These are phyloP conservation scores for Poecilia wingei DNA, from an alignment of 2,797 vertebrate genomes.

Conservation along the genomic window DNA sequence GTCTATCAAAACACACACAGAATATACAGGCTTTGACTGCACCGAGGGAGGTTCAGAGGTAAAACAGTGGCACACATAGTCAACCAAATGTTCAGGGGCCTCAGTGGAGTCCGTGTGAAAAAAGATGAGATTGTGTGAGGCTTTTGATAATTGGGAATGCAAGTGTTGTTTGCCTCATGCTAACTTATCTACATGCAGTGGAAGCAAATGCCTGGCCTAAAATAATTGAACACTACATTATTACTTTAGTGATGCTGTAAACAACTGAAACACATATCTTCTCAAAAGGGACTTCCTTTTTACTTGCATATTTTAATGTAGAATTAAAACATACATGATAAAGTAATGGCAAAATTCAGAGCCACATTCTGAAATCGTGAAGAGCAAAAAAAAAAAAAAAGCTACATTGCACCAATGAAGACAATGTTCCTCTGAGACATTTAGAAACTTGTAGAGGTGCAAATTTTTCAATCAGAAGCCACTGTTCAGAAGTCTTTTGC, in stretches of 20 bases:
- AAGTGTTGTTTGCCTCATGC: background rate
- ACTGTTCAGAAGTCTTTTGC: background rate
- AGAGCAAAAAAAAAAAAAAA: background rate
- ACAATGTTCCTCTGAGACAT: background rate
- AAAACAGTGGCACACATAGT: conserved; percentile 35
- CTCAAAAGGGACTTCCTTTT: background rate
- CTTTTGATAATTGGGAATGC: background rate
- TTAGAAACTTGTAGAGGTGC: background rate
- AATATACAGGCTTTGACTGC: conserved; percentile 55
- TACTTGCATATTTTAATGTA: background rate
- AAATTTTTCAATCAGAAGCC: background rate
- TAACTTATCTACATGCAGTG: background rate
- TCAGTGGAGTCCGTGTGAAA: conserved; percentile 15
- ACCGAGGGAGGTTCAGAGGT: conserved; percentile 59
- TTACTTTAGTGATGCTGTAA: background rate
- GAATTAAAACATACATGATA: background rate
- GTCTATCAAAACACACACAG: conserved; percentile 61
- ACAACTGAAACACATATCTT: background rate
- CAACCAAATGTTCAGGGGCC: conserved; percentile 30
- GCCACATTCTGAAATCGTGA: background rate
- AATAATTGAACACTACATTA: background rate
- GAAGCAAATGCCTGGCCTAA: background rate
- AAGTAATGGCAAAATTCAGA: background rate
- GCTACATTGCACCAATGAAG: background rate
- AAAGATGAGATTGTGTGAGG: conserved; percentile 9